phyloP scores from a whole-genome alignment of 2,888 invertebrate species.

The Drosophila engyochracea region DNA sequence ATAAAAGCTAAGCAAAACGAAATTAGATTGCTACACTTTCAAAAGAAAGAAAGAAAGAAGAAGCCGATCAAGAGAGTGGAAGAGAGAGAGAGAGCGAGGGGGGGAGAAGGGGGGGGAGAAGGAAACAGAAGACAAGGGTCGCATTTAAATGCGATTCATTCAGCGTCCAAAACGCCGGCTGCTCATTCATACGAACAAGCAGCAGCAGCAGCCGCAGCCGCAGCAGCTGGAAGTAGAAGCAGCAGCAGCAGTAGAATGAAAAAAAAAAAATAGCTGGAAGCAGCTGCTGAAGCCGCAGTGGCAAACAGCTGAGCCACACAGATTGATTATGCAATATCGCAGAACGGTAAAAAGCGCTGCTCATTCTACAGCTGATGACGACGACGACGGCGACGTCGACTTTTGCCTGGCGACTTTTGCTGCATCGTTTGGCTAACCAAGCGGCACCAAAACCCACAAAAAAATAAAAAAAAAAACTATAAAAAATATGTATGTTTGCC shows the following conservation, averaged over 20 bases:
- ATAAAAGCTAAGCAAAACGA: constrained; percentile 51
- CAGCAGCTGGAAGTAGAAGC: constrained; percentile 1
- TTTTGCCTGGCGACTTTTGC: constrained; percentile 12
- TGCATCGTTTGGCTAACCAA: constrained; percentile 61
- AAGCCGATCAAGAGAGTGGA: constrained; percentile 1
- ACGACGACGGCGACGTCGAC: not conserved
- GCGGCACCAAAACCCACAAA: constrained; percentile 54
- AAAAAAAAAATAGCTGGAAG: not conserved
- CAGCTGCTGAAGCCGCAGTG: constrained; percentile 7
- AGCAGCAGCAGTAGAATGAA: not conserved
- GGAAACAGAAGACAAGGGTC: constrained; percentile 21
- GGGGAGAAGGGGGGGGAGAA: not conserved
- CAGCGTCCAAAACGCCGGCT: constrained; percentile 18
- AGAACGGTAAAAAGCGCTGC: constrained; percentile 50
- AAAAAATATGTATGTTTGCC: constrained; percentile 14
- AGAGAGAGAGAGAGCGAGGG: not conserved
- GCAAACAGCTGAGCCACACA: constrained; percentile 45
- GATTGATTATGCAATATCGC: constrained; percentile 52
- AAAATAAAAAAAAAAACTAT: constrained; percentile 3
- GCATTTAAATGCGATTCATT: constrained; percentile 48
- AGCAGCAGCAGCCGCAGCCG: not conserved
- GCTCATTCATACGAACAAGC: constrained; percentile 32
- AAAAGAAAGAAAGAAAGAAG: constrained; percentile 23
- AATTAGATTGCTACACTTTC: constrained; percentile 77
- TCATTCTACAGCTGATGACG: constrained; percentile 34